Evolutionary conservation across 2,113 vertebrate genomes (phyloP), one percentile per base, ranked within the genome.

Genomic region (Podiceps cristatus): DNA sequence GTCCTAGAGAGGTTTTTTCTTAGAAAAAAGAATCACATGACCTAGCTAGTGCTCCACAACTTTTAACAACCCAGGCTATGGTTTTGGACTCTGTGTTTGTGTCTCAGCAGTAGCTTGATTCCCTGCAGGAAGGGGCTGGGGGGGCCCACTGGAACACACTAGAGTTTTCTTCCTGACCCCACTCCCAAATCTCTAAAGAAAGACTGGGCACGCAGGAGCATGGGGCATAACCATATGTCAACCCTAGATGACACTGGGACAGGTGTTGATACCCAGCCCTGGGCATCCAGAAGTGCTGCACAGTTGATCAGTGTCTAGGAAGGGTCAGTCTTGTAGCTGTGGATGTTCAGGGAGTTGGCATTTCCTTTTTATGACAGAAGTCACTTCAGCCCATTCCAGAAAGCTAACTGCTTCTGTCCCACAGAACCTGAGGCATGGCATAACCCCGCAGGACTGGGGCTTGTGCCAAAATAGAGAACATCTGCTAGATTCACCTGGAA

Each of bases 391-490:
- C 28, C 56, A 10, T 29, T 42, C 18, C 31, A 90, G 59, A 93
- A 94, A 86, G n/a, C 3, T 42, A 35, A 19, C 15, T 67, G 33
- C 42, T 86, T 10, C 63, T 88, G 10, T 52, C 20, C 31, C 47
- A 59, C 17, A 73, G 55, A 59, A 74, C 20, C 10, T n/a, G 42
- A 74, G 29, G 5, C 11, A 64, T 13, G 19, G 29, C 60, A 52
- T 35, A 91, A 85, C 4, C 25, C 14, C 29, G 24, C 18, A 0
- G 0, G 25, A 44, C 20, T 49, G 27, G 18, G 19, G 10, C 17
- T 78, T 62, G 15, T 86, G 67, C 31, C 63, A n/a, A 79, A 84
- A 87, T 13, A 83, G 44, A 77, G 14, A 73, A 33, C 5, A 40
- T 31, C 40, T 79, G 11, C 13, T 59, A 33, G 7, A 88, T 80